Evolutionary conservation across 2,888 invertebrate species (phyloP), one percentile per base, ranked within the genome.

Genomic region (Eristalis pertinax): DNA sequence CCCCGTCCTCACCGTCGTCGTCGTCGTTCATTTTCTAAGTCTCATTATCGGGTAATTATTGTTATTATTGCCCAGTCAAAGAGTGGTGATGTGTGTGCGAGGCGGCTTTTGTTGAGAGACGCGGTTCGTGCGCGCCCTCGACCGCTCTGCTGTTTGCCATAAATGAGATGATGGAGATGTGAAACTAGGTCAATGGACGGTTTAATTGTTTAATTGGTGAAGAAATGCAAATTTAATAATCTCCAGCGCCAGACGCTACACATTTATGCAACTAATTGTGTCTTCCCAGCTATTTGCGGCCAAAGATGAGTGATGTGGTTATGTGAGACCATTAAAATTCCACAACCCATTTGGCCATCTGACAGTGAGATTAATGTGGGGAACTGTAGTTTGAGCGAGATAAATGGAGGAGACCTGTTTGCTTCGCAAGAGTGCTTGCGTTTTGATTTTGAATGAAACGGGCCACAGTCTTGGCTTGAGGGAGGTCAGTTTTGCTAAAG

Each of bases 31-130:
- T 26, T 24, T 10, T 56, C 3, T 38, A 41, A 62, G 43, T 77
- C 63, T 69, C 63, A 77, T 77, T 77, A 77, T 77, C 77, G 43
- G 69, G 50, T 50, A 77, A 77, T 77, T 69, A 56, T 77, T 63
- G 62, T 35, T 69, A 68, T 68, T 76, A 29, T 43, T 58, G n/a
- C 11, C n/a, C 29, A 64, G 22, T 26, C 41, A 13, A 4, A 19
- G 73, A 64, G 64, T 32, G 32, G 64, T 32, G 32, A 32, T 32
- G 13, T n/a, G 38, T 32, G 15, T 76, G 41, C 15, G 19, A 24
- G 58, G 24, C 24, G 24, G 58, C 5, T 56, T 38, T 29, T 64
- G 29, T 35, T n/a, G 35, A 8, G 35, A 68, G n/a, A n/a, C n/a
- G n/a, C 19, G 11, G 32, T 56, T 63, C 73, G 63, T 65, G 32